Base-by-base conservation (phyloP, 2,113 vertebrate species). In the Petroica traversi region DNA sequence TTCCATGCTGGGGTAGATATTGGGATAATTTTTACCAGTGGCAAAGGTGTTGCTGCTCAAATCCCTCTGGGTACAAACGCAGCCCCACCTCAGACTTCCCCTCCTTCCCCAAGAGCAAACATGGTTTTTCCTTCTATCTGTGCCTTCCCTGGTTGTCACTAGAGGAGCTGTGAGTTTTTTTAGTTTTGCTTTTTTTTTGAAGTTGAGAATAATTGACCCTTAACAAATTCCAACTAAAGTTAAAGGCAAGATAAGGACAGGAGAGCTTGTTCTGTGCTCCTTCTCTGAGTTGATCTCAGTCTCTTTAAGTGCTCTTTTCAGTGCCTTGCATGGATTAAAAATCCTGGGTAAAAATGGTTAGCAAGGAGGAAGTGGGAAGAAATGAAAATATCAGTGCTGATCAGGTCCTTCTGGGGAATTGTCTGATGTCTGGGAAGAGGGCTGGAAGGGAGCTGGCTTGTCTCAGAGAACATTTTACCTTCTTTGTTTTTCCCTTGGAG, bases 41-140 rank as follows among this genome's bases (percentile, higher is more conserved):
- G n/a, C n/a, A n/a, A n/a, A n/a, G n/a, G n/a, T 18, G 43, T 15
- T 40, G 40, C 13, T 40, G 16, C 43, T 43, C 17, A 43, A 43
- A 43, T 43, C 40, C 13, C 40, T 40, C 40, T 40, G n/a, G n/a
- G n/a, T n/a, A n/a, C 52, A 41, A 49, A 63, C 14, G 0, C 0
- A 8, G 31, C 2, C 11, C 8, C 10, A 8, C 19, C 25, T 43
- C 54, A 9, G 55, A 11, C 15, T 25, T 19, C 0, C 3, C 18
- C 25, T 23, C 4, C 22, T 8, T 4, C 5, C 5, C 68, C 46
- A 10, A 40, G 33, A 26, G 10, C 2, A 33, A 72, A 22, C 19
- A 17, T 4, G 14, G 4, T 17, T 23, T 17, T 8, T 7, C 38
- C 68, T 14, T 24, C 6, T 45, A 3, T 23, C 43, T 3, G 0